Conservation (phyloP, 2,888 invertebrate genomes). For the Fragum fragum region DNA sequence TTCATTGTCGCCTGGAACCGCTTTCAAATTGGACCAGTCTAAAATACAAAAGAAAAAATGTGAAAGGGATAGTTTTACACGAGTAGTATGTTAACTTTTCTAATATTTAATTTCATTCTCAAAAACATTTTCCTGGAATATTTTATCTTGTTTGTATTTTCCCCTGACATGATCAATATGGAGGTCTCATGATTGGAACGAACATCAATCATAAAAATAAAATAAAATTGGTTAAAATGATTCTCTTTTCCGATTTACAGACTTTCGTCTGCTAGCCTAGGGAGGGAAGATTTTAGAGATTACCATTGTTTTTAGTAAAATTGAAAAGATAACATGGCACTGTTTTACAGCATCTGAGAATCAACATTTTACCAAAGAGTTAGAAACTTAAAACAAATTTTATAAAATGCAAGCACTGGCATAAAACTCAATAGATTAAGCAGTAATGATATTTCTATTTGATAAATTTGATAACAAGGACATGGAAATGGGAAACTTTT, state of each 20-base stretch:
- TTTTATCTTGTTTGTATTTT: conserved; percentile 8
- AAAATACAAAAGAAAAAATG: too few relatives aligned
- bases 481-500: too few relatives aligned
- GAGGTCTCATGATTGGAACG: conserved; percentile 17
- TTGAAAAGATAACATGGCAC: conserved; percentile 14
- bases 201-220: conserved; percentile 15
- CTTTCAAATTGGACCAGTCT: too few relatives aligned
- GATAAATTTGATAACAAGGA: too few relatives aligned
- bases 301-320: conserved; percentile 1
- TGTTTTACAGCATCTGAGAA: neutral
- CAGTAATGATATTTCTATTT: too few relatives aligned
- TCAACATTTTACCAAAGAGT: too few relatives aligned
- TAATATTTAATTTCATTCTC: too few relatives aligned
- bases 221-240: conserved; percentile 8
- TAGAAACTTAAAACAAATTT: too few relatives aligned
- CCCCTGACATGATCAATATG: conserved; percentile 15
- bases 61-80: too few relatives aligned
- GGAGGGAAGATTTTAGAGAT: conserved; percentile 22
- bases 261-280: conserved; percentile 22
- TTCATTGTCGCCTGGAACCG: too few relatives aligned
- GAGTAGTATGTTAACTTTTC: neutral
- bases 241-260: conserved; percentile 11
- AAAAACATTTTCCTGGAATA: conserved; percentile 4
- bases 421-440: too few relatives aligned
- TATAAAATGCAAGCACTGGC: too few relatives aligned